Conservation (phyloP, 2,113 vertebrate genomes). For the Hypanus sabinus region DNA sequence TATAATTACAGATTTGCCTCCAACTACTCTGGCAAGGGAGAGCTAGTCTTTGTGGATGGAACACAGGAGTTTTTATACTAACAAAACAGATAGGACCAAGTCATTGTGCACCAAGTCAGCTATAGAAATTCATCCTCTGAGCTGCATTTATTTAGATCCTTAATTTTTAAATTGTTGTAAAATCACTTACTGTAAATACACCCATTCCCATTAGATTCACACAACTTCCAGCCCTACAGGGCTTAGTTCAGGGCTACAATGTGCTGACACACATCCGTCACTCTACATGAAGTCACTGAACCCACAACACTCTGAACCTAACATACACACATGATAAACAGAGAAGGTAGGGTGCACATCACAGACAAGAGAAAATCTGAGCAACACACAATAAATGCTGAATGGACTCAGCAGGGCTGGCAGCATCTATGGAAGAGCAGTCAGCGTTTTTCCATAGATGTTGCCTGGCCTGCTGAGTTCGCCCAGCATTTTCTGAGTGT, state of each 20-base stretch:
- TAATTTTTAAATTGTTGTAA: slow-evolving; percentile 10
- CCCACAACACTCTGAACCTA: neutral
- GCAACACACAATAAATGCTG: too few relatives aligned
- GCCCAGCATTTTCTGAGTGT: too few relatives aligned
- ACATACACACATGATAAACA: neutral
- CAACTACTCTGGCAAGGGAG: too few relatives aligned
- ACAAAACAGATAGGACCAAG: neutral
- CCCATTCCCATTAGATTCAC: neutral
- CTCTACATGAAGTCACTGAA: too few relatives aligned
- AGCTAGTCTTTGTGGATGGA: too few relatives aligned
- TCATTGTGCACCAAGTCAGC: neutral
- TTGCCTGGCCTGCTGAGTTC: too few relatives aligned
- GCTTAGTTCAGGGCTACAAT: neutral
- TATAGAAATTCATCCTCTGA: neutral
- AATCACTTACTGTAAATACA: slow-evolving; percentile 29
- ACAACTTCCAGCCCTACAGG: neutral
- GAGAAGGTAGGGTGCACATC: neutral
- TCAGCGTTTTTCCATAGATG: too few relatives aligned
- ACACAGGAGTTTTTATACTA: neutral
- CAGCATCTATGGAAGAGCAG: too few relatives aligned
- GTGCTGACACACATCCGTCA: too few relatives aligned
- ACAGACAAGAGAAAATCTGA: too few relatives aligned
- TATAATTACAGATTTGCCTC: too few relatives aligned
- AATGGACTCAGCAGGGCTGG: too few relatives aligned
- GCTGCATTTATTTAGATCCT: slow-evolving; percentile 9